Evolutionary conservation across 2,888 invertebrate genomes (phyloP).

Genomic region (Drosophila tripunctata): DNA sequence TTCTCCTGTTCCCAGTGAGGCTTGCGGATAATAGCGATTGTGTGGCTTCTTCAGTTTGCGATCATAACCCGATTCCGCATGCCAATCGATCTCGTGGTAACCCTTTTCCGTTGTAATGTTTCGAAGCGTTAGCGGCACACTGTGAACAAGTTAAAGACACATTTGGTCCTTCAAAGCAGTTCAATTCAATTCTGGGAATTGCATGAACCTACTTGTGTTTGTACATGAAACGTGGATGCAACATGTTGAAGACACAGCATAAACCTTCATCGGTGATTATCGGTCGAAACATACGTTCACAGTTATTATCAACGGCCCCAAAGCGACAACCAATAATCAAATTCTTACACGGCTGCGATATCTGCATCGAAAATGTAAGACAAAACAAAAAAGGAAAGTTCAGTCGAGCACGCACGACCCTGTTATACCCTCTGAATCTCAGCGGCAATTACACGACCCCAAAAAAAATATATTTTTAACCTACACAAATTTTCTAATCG

Average conservation of each 20-base stretch:
- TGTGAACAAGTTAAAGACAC: conserved; percentile 8
- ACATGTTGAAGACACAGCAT: conserved; percentile 92
- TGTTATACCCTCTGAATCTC: no score
- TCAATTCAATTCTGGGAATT: no score
- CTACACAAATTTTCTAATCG: no score
- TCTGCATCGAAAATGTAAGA: no score
- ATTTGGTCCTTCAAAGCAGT: no score
- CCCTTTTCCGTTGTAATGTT: conserved; percentile 21
- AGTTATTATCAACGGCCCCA: conserved; percentile 86
- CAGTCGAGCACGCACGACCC: no score
- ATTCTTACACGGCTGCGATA: conserved; percentile 89
- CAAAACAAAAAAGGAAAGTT: no score
- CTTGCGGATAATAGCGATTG: conserved; percentile 86
- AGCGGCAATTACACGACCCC: no score
- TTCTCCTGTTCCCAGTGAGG: conserved; percentile 86
- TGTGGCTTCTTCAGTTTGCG: not conserved
- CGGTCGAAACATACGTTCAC: conserved; percentile 89
- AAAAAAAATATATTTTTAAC: no score
- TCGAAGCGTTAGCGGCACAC: conserved; percentile 53
- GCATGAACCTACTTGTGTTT: conserved; percentile 54
- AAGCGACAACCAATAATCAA: conserved; percentile 89
- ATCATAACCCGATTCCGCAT: conserved; percentile 88
- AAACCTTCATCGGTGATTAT: conserved; percentile 92
- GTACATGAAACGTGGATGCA: conserved; percentile 86
- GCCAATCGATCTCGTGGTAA: conserved; percentile 87